phyloP scores from a whole-genome alignment of 2,113 vertebrate species.

The Lasiurus borealis region DNA sequence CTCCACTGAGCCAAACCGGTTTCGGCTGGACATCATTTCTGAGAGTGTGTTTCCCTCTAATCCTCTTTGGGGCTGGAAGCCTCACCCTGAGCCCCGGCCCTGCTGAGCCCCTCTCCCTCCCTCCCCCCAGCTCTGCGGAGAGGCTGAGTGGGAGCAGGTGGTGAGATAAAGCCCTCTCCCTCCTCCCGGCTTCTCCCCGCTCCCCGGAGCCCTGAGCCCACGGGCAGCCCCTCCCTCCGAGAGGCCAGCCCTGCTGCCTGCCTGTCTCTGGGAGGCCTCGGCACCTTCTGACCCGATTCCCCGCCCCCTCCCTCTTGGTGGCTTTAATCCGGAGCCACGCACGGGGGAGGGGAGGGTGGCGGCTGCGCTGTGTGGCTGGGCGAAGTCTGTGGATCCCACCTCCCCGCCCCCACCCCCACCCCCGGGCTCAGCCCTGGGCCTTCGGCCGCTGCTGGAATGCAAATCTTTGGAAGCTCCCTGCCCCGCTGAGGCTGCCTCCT shows the following conservation, averaged over 20 bases:
- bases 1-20: no score
- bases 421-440: no score
- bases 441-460: no score
- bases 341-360: no score
- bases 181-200: fast-evolving
- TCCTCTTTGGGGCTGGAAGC: neutral
- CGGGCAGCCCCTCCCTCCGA: neutral
- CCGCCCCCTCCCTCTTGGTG: neutral
- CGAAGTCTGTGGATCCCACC: no score
- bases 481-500: no score
- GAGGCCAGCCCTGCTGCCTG: neutral
- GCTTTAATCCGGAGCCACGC: neutral
- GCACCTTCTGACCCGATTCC: neutral
- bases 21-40: no score
- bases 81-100: neutral
- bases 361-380: no score
- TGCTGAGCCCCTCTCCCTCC: no score
- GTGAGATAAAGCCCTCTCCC: no score
- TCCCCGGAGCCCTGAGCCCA: neutral
- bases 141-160: neutral
- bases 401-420: no score
- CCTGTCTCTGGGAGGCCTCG: neutral
- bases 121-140: neutral
- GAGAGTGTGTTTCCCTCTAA: neutral
- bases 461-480: no score